These are phyloP conservation scores for Pheosia tremula DNA, from an alignment of 2,888 invertebrate species.

Conservation along the genomic window DNA sequence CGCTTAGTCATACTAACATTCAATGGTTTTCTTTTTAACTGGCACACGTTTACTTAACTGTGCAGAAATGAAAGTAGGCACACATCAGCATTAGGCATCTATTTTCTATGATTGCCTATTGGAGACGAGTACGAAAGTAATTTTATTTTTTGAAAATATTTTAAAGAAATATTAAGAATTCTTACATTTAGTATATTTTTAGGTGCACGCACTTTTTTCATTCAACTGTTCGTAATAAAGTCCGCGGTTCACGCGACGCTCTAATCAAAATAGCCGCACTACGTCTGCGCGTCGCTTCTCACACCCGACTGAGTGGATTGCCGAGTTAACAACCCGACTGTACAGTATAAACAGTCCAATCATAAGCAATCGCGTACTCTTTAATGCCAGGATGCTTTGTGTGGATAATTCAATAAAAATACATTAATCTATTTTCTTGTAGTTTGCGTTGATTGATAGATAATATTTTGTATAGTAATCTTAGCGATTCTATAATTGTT, in stretches of 20 bases:
- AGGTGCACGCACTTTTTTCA: neutral
- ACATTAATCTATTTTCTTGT: no score
- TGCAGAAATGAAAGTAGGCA: neutral
- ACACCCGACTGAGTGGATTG: neutral
- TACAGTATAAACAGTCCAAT: neutral
- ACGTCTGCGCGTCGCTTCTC: neutral
- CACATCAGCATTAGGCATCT: neutral
- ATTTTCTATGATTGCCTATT: neutral
- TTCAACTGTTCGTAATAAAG: constrained; percentile 1
- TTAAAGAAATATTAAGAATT: neutral
- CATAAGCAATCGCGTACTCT: neutral
- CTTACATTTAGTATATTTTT: neutral
- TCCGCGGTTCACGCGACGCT: neutral
- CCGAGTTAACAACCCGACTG: neutral
- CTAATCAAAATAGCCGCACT: neutral
- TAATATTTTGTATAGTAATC: no score
- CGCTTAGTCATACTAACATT: neutral
- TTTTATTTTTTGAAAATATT: neutral
- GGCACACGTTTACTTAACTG: neutral
- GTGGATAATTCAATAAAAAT: no score
- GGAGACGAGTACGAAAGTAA: neutral
- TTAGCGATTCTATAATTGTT: no score
- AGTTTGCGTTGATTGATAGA: no score
- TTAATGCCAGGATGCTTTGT: no score
- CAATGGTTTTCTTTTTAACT: constrained; percentile 1